phyloP scores from a whole-genome alignment of 1,140 invertebrate genomes.

The Portunus trituberculatus region DNA sequence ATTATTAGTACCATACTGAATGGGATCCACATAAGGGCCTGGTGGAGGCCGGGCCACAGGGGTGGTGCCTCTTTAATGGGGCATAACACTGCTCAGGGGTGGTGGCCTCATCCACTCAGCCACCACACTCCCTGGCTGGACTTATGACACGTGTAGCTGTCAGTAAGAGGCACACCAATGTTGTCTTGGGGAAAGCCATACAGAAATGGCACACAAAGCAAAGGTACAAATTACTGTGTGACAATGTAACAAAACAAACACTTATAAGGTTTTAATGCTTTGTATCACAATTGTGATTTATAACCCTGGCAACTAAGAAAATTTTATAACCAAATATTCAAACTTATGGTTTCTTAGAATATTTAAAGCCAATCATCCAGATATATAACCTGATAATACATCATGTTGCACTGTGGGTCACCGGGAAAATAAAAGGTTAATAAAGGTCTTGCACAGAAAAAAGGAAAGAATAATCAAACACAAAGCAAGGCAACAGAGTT shows the following conservation, averaged over 20 bases:
- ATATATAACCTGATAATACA: not conserved
- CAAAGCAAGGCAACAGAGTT: slow-evolving; percentile 29
- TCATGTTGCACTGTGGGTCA: slow-evolving; percentile 56
- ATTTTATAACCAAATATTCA: no score
- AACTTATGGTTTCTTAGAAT: not conserved
- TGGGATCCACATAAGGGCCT: no score
- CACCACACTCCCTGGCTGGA: not conserved
- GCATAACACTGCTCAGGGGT: no score
- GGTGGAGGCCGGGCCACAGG: no score
- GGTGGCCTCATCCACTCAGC: no score
- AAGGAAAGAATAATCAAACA: not conserved
- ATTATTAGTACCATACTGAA: no score
- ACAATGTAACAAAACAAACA: not conserved
- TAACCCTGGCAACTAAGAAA: not conserved
- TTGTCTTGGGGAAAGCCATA: not conserved
- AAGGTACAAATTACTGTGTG: slow-evolving; percentile 23
- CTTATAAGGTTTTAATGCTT: not conserved
- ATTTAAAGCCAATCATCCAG: no score
- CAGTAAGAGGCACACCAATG: not conserved
- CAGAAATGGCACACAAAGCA: not conserved
- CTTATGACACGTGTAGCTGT: not conserved
- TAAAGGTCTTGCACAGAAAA: slow-evolving; percentile 42
- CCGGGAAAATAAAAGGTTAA: not conserved
- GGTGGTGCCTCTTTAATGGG: no score
- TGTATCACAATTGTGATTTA: not conserved